Percentiles rank a stretch among this genome's conserved stretches.
These are phyloP conservation scores for Agonopterix subpropinquella DNA, from an alignment of 2,888 invertebrate genomes.

Conservation along the genomic window DNA sequence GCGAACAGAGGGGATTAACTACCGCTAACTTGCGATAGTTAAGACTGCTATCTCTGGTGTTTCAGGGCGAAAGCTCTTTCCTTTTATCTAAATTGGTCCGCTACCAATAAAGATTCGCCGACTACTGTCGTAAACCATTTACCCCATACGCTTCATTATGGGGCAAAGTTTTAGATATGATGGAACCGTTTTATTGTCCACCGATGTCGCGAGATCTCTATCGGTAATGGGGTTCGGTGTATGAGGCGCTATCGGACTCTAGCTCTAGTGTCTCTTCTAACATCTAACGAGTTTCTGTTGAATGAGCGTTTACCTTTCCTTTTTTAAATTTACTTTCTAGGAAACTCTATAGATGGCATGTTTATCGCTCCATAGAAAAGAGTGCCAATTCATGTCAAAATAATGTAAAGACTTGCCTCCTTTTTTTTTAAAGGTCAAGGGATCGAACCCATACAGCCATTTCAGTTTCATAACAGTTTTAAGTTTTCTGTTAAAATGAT, in stretches of 20 bases:
- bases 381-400: too few relatives aligned
- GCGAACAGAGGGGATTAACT: conserved; percentile 67
- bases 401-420: too few relatives aligned
- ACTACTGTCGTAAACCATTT: conserved; percentile 73
- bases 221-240: conserved; percentile 64
- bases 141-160: conserved; percentile 76
- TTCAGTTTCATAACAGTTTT: too few relatives aligned
- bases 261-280: too few relatives aligned
- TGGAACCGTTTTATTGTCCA: conserved; percentile 74
- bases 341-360: too few relatives aligned
- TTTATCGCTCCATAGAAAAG: too few relatives aligned
- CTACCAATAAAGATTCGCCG: conserved; percentile 74
- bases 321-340: too few relatives aligned
- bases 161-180: conserved; percentile 75
- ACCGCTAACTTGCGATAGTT: conserved; percentile 76
- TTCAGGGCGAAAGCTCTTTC: conserved; percentile 72
- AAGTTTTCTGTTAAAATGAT: too few relatives aligned
- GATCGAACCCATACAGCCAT: too few relatives aligned
- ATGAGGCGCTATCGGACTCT: background rate
- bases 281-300: too few relatives aligned
- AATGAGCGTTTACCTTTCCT: too few relatives aligned
- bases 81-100: conserved; percentile 76
- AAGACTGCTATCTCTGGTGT: conserved; percentile 74
- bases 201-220: conserved; percentile 72
- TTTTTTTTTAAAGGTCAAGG: too few relatives aligned